phyloP scores from a whole-genome alignment of 1,140 invertebrate species.

The Micrasema minimum region DNA sequence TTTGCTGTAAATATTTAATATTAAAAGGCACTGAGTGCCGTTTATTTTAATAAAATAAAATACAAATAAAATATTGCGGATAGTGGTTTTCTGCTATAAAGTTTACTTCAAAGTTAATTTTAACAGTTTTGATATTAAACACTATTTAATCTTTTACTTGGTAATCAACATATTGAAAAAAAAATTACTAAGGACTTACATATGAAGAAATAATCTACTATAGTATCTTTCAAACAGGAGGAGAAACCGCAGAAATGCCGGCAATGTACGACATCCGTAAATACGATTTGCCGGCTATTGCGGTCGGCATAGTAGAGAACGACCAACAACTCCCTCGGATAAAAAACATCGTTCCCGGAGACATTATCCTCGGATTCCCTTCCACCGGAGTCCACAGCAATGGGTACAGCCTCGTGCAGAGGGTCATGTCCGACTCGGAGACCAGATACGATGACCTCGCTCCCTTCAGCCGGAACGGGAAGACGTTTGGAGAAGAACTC shows the following conservation, averaged over 20 bases:
- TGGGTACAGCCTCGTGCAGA: conserved; percentile 86
- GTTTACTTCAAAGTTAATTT: too few relatives aligned
- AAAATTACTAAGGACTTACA: too few relatives aligned
- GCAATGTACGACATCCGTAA: conserved; percentile 83
- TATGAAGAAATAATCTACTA: too few relatives aligned
- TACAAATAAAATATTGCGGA: too few relatives aligned
- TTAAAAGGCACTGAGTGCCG: too few relatives aligned
- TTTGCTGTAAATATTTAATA: too few relatives aligned
- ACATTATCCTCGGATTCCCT: conserved; percentile 83
- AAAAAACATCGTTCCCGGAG: conserved; percentile 74
- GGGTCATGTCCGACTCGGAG: conserved; percentile 71
- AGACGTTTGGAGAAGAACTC: conserved; percentile 81
- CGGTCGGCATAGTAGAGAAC: conserved; percentile 87
- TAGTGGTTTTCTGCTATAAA: too few relatives aligned
- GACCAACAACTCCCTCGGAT: conserved; percentile 74
- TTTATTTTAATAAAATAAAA: too few relatives aligned
- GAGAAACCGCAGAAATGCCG: conserved; percentile 97
- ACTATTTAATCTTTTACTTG: too few relatives aligned
- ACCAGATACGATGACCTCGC: conserved; percentile 74
- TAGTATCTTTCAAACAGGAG: too few relatives aligned
- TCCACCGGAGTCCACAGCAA: conserved; percentile 91
- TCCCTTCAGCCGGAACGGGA: conserved; percentile 74
- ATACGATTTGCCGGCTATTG: conserved; percentile 95
- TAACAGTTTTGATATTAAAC: too few relatives aligned
- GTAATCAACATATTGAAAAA: too few relatives aligned